Evolutionary conservation across 1,140 invertebrate genomes (phyloP).

Genomic region (Hypsibius dujardini): DNA sequence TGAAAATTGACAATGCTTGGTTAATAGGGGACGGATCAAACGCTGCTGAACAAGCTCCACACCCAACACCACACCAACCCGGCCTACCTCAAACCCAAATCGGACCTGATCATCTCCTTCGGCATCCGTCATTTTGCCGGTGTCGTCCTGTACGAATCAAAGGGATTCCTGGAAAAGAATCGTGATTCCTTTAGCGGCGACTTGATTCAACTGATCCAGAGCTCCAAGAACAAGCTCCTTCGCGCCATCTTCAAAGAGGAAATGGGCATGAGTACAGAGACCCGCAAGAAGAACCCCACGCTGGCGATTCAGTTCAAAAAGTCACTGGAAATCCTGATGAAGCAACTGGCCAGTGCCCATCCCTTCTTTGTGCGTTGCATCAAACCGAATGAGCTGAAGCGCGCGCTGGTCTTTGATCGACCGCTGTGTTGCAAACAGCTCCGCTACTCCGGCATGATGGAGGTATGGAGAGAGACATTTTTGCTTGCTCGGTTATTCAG

Average conservation of each 20-base stretch:
- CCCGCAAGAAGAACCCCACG: slow-evolving; percentile 76
- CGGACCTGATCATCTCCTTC: slow-evolving; percentile 86
- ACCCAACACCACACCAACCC: slow-evolving; percentile 76
- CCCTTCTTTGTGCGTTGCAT: slow-evolving; percentile 98
- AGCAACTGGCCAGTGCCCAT: slow-evolving; percentile 75
- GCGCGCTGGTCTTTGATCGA: slow-evolving; percentile 92
- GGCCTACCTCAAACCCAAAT: slow-evolving; percentile 92
- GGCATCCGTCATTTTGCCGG: slow-evolving; percentile 95
- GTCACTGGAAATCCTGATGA: slow-evolving; percentile 84
- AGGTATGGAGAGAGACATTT: too few relatives aligned
- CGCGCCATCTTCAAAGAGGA: slow-evolving; percentile 76
- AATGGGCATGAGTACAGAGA: slow-evolving; percentile 69
- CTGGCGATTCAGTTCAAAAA: slow-evolving; percentile 92
- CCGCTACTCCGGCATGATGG: slow-evolving; percentile 98
- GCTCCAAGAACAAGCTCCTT: slow-evolving; percentile 79
- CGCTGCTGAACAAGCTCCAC: slow-evolving; percentile 87
- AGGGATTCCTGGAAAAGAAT: slow-evolving; percentile 94
- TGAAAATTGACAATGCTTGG: neutral
- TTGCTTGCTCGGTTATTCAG: too few relatives aligned
- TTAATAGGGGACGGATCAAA: slow-evolving; percentile 71
- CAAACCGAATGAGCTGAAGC: slow-evolving; percentile 94
- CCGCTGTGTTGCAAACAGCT: slow-evolving; percentile 86
- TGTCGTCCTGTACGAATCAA: slow-evolving; percentile 86
- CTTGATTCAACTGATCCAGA: slow-evolving; percentile 75
- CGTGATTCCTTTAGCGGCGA: slow-evolving; percentile 90